Base-by-base conservation (phyloP, 2,888 invertebrate genomes). In the Rotaria socialis region DNA sequence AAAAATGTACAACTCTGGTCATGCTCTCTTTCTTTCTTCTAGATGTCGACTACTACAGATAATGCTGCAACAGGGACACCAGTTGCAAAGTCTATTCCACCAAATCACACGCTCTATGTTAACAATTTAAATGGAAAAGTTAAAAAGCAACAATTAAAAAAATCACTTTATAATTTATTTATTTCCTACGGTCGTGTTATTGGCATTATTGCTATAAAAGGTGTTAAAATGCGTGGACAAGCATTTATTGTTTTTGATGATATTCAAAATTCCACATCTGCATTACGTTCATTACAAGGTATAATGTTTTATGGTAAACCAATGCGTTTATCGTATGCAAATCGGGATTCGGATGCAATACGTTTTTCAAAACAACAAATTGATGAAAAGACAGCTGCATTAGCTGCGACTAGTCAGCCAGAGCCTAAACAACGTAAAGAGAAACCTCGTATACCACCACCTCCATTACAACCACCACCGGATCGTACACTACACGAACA, bases 191-290 rank as follows among this genome's bases (percentile, higher is more conserved):
- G 80, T 19, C 80, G 80, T 80, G 11, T 80, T 2, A 2, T 47
- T 47, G 80, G 8, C 14, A 11, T 80, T 80, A n/a, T 80, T 47
- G 80, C 80, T 47, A 80, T 80, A 24, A 80, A 80, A 47, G 43
- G 47, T 47, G 47, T 47, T n/a, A 80, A 80, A 80, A 80, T 80
- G 80, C 80, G 80, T 80, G 80, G 80, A 80, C 80, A 80, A 80
- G 80, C 80, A 47, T 80, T 80, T 80, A 80, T 80, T 47, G 47
- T 80, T n/a, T 80, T 80, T 47, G 80, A 80, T 80, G 80, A 80
- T 80, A 47, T 80, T 19, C 80, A 80, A 80, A 80, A 80, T 24
- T 43, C 80, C 10, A 80, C 80, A 80, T 7, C 47, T n/a, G 80
- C 80, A 43, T 47, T 80, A 47, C 80, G 47, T 47, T 80, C 80